These are phyloP conservation scores for Manacus vitellinus DNA, from an alignment of 2,113 vertebrate genomes.

Conservation along the genomic window DNA sequence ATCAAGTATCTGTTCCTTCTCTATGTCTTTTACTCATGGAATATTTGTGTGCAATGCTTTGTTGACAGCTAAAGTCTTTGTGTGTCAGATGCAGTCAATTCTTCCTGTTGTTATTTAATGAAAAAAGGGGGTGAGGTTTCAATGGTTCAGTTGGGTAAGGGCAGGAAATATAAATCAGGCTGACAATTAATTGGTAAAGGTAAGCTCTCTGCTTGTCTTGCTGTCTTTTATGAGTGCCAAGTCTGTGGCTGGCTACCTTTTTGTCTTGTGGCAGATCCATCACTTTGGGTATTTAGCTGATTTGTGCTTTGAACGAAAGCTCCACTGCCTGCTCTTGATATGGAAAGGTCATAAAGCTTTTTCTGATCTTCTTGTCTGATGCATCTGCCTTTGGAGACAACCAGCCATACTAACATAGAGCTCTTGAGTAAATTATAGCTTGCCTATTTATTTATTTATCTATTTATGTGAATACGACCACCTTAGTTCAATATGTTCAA, in stretches of 20 bases:
- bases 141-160: not conserved
- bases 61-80: not conserved
- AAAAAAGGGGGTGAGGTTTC: not conserved
- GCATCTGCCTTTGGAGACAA: not conserved
- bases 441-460: not conserved
- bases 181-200: not conserved
- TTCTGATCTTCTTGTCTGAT: not conserved
- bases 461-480: not conserved
- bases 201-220: not conserved
- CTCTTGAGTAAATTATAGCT: not conserved
- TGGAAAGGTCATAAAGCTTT: not conserved
- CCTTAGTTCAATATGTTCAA: not conserved
- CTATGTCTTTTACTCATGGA: not conserved
- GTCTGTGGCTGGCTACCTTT: not conserved
- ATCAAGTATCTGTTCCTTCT: not conserved
- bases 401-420: not conserved
- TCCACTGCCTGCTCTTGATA: not conserved
- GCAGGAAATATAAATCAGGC: not conserved
- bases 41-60: not conserved
- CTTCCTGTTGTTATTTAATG: not conserved
- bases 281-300: not conserved
- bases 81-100: not conserved
- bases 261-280: not conserved
- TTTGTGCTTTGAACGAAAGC: not conserved
- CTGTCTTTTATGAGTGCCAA: not conserved